Base-by-base conservation (phyloP, 2,113 vertebrate genomes). In the Corythaeola cristata region DNA sequence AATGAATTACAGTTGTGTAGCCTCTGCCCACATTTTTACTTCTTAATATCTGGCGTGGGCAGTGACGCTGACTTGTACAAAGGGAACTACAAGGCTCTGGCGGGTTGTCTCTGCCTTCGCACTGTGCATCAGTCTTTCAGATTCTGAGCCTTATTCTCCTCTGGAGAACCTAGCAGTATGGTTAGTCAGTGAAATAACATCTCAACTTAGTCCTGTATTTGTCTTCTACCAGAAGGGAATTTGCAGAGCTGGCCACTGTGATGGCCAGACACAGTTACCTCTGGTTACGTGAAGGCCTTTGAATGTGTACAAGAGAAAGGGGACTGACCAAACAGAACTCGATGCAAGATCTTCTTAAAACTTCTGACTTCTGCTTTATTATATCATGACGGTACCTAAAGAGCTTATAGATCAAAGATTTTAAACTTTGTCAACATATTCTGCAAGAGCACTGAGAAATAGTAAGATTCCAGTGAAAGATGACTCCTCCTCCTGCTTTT, bases 151-250 rank as follows among this genome's bases (percentile, higher is more conserved):
- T 37, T 30, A 1, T 6, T 50, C 33, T 47, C 7, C 3, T 27
- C 22, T 23, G 32, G 32, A 10, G 8, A 41, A 55, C 17, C 12
- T 35, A 4, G 2, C 21, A 33, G 44, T 14, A 0, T 6, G 3
- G 2, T 44, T 32, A 32, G 37, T 6, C 8, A 5, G 12, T 22
- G n/a, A 17, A 37, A 50, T 26, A 28, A 2, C 13, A 26, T 4
- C 13, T 52, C 39, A 47, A 0, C 1, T 64, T 23, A 2, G 10
- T 47, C 8, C 14, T 62, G 5, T 23, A 0, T 55, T 5, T 2
- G 45, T 3, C 22, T 47, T 73, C 3, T 19, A 12, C 28, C 13
- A 7, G 24, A 11, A 16, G 17, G 53, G 58, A 63, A n/a, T n/a
- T 30, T 35, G 23, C 13, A 56, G 72, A 20, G 33, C 32, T 67